phyloP scores from a whole-genome alignment of 2,113 vertebrate genomes.

The Trachemys scripta region DNA sequence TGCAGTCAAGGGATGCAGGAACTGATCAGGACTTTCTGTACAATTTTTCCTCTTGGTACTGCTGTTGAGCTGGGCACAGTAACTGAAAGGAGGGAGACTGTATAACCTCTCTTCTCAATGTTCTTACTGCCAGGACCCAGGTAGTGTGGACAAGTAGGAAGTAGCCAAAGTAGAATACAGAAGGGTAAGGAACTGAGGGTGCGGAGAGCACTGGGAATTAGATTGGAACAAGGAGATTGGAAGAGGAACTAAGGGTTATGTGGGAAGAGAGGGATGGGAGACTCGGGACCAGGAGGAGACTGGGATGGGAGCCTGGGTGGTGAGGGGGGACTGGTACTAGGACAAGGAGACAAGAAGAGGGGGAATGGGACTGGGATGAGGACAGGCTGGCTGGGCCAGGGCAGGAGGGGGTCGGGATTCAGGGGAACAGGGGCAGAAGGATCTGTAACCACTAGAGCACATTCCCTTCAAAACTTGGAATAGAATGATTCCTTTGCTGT shows the following conservation, averaged over 20 bases:
- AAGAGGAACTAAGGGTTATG: not conserved
- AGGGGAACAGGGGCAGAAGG: not conserved
- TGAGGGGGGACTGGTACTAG: not conserved
- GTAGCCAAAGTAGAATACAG: not conserved
- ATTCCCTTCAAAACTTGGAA: not conserved
- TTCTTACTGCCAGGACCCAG: not conserved
- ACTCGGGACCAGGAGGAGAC: not conserved
- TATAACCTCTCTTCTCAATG: not conserved
- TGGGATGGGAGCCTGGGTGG: not conserved
- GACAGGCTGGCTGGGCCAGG: too few relatives aligned
- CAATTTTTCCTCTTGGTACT: not conserved
- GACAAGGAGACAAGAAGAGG: not conserved
- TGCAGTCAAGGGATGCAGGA: not conserved
- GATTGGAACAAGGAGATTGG: not conserved
- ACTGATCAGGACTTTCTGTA: not conserved
- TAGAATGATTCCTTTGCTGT: not conserved
- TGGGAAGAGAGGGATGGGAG: not conserved
- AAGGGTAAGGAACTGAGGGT: not conserved
- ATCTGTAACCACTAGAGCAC: not conserved
- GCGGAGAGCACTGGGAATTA: not conserved
- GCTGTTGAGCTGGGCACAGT: not conserved
- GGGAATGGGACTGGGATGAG: not conserved
- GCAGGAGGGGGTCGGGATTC: not conserved
- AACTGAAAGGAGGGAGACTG: not conserved
- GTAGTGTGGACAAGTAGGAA: not conserved